Conservation (phyloP, 2,113 vertebrate genomes). For the Thalassoma bifasciatum region DNA sequence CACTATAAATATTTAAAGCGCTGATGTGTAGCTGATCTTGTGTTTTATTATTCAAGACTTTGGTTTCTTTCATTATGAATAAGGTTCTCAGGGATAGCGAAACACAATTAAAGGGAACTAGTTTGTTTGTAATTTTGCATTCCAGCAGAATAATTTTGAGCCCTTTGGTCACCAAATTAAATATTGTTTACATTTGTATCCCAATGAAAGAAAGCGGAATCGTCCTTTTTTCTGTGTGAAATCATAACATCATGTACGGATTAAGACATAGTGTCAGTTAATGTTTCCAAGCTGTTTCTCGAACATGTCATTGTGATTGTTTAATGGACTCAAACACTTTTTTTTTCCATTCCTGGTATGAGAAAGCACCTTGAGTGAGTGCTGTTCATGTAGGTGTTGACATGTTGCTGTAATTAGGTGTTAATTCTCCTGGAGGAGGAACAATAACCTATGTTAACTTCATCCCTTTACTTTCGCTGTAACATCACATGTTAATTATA, state of each 20-base stretch:
- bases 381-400: constrained; percentile 15
- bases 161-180: constrained; percentile 57
- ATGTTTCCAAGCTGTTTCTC: constrained; percentile 52
- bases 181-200: constrained; percentile 76
- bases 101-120: constrained; percentile 81
- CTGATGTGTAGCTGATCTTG: constrained; percentile 76
- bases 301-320: constrained; percentile 14
- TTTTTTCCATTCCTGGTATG: constrained; percentile 9
- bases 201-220: constrained; percentile 22
- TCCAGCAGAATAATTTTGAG: constrained; percentile 67
- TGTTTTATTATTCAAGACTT: constrained; percentile 79
- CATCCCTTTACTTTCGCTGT: constrained; percentile 35
- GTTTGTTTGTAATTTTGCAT: constrained; percentile 69
- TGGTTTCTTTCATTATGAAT: constrained; percentile 75
- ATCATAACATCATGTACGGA: constrained; percentile 32
- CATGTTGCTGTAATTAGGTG: constrained; percentile 34
- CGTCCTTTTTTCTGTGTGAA: constrained; percentile 41
- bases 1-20: constrained; percentile 73
- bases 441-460: constrained; percentile 8
- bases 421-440: constrained; percentile 5
- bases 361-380: constrained; percentile 30
- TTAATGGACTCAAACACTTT: constrained; percentile 30
- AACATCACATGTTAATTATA: constrained; percentile 22
- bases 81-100: constrained; percentile 85
- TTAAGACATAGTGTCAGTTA: constrained; percentile 33